These are phyloP conservation scores for Drosophila falleni DNA, from an alignment of 2,888 invertebrate species.

Conservation along the genomic window DNA sequence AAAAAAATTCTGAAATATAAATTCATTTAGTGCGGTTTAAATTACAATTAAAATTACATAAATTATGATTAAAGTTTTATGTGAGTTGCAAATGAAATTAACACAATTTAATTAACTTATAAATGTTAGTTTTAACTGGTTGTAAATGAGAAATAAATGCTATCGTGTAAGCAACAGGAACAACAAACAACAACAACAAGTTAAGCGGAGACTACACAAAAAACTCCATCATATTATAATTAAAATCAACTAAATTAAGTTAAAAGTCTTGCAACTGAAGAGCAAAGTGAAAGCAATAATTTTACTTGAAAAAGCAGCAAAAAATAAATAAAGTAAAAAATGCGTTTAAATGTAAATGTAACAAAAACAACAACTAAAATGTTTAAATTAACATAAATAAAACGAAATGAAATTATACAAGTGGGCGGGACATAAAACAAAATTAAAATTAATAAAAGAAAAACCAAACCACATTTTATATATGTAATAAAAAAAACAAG, in stretches of 20 bases:
- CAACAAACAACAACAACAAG: slow-evolving; percentile 1
- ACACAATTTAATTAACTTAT: slow-evolving; percentile 46
- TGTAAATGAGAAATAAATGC: slow-evolving; percentile 65
- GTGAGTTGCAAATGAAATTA: slow-evolving; percentile 36
- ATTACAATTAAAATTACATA: slow-evolving; percentile 24
- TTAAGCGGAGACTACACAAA: slow-evolving; percentile 5
- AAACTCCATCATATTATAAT: slow-evolving; percentile 48
- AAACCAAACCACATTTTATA: slow-evolving; percentile 69
- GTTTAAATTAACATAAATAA: slow-evolving; percentile 42
- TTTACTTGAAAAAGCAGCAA: slow-evolving; percentile 64
- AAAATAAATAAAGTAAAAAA: slow-evolving; percentile 15
- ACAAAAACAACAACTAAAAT: slow-evolving; percentile 49
- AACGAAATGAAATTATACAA: slow-evolving; percentile 56
- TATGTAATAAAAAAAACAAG: slow-evolving; percentile 63
- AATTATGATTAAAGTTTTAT: slow-evolving; percentile 31
- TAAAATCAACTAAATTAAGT: slow-evolving; percentile 51
- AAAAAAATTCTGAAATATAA: slow-evolving; percentile 15
- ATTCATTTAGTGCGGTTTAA: slow-evolving; percentile 36
- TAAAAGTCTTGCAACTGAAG: slow-evolving; percentile 60
- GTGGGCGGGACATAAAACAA: slow-evolving; percentile 39
- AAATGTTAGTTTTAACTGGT: slow-evolving; percentile 71
- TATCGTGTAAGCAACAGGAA: slow-evolving; percentile 46
- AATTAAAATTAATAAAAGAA: slow-evolving; percentile 24
- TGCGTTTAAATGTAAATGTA: slow-evolving; percentile 53
- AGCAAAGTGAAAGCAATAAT: slow-evolving; percentile 72